These are phyloP conservation scores for Agapetus fuscipes DNA, from an alignment of 2,888 invertebrate species.

Conservation along the genomic window DNA sequence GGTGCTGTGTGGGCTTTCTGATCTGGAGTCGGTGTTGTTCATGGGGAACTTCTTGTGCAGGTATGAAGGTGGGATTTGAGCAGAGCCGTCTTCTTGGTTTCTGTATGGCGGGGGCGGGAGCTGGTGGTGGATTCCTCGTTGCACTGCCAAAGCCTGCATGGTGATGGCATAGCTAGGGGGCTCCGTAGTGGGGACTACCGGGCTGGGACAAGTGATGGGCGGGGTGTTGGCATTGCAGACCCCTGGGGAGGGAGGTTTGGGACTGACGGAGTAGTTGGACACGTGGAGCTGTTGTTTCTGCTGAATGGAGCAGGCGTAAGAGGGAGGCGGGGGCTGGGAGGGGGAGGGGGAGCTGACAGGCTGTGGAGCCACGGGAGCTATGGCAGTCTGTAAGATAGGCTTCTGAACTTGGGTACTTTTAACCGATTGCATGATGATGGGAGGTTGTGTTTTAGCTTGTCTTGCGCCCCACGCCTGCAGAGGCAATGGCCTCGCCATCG, in stretches of 20 bases:
- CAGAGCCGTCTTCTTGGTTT: slow-evolving; percentile 33
- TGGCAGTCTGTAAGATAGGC: slow-evolving; percentile 89
- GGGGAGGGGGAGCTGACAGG: slow-evolving; percentile 40
- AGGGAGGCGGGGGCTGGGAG: slow-evolving; percentile 63
- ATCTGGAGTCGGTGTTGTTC: slow-evolving; percentile 41
- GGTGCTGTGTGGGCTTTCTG: slow-evolving; percentile 43
- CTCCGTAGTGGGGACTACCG: slow-evolving; percentile 68
- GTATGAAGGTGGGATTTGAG: slow-evolving; percentile 44
- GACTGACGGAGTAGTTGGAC: slow-evolving; percentile 42
- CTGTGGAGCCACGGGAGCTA: slow-evolving; percentile 77
- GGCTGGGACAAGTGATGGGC: slow-evolving; percentile 33
- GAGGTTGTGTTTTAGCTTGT: slow-evolving; percentile 83
- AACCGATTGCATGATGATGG: slow-evolving; percentile 94
- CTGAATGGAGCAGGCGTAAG: slow-evolving; percentile 71
- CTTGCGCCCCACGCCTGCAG: slow-evolving; percentile 76
- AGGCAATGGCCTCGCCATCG: slow-evolving; percentile 70
- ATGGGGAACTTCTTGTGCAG: slow-evolving; percentile 61
- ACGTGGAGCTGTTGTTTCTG: slow-evolving; percentile 56
- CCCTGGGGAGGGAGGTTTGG: slow-evolving; percentile 44
- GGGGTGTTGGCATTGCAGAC: slow-evolving; percentile 45
- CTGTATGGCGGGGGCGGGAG: slow-evolving; percentile 56
- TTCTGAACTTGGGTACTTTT: slow-evolving; percentile 94
- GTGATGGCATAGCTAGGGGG: slow-evolving; percentile 89
- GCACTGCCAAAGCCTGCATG: slow-evolving; percentile 71
- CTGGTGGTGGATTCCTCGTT: slow-evolving; percentile 56